Base-by-base conservation (phyloP, 2,888 invertebrate species). In the Raillietiella orientalis region DNA sequence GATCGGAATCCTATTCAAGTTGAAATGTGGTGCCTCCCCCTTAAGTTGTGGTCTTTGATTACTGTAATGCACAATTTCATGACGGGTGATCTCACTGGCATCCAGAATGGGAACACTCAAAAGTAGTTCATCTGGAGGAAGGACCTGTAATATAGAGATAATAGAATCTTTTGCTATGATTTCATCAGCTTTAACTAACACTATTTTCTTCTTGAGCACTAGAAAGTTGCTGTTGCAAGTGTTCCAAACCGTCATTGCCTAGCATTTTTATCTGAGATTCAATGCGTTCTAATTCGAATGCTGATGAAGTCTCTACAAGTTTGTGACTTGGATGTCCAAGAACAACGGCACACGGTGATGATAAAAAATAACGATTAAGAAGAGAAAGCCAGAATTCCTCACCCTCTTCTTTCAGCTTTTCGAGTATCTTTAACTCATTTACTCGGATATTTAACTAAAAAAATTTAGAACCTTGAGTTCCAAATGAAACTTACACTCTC, bases 71-170 rank as follows among this genome's bases (percentile, higher is more conserved):
- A n/a, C 22, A 6, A 47, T 35, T 21, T 36, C 35, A 34, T 46
- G 45, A 38, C 64, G 70, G 37, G 61, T 57, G 28, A 79, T 66
- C 3, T 56, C 57, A 25, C 59, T 58, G 23, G 65, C 60, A 31
- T 62, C 56, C 2, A 77, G 75, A 16, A 79, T 66, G 5, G 63
- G 57, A 3, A 82, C 59, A 3, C 62, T 56, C 1, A 61, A 60
- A 27, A 82, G 40, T 37, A 72, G 57, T 23, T 62, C 60, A 2
- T 55, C 44, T 0, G 71, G 67, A 2, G 75, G 66, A 8, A 62
- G 56, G 22, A 54, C 54, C 62, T 67, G 40, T 5, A 41, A 39
- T 27, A 31, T 25, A 31, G 31, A 31, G 16, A 27, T 21, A 24
- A 24, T 14, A 10, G 10, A 9, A 10, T 17, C 19, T 17, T 17